phyloP scores from a whole-genome alignment of 2,797 vertebrate genomes.

The Moxostoma hubbsi region DNA sequence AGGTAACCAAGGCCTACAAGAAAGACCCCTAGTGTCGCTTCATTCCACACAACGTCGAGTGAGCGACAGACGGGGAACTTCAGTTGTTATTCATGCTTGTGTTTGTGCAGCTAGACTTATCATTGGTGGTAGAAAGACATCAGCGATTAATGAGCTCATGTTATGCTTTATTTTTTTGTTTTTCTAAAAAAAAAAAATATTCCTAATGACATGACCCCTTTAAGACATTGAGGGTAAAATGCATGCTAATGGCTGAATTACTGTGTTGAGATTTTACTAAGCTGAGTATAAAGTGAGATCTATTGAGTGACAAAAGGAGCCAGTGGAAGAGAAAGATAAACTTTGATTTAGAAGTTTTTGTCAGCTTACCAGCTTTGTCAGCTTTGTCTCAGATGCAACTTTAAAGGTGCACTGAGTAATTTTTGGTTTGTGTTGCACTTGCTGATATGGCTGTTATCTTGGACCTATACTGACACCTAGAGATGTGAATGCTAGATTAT shows the following conservation, averaged over 20 bases:
- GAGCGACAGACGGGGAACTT: background rate
- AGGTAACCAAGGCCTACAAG: too few relatives aligned
- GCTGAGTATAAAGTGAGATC: background rate
- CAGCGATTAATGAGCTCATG: background rate
- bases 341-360: background rate
- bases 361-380: background rate
- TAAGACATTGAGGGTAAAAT: background rate
- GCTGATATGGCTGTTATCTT: background rate
- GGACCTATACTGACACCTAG: too few relatives aligned
- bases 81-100: background rate
- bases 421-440: background rate
- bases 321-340: slow-evolving; percentile 1
- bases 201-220: too few relatives aligned
- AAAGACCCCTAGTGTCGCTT: too few relatives aligned
- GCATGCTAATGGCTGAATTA: background rate
- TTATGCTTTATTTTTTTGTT: too few relatives aligned
- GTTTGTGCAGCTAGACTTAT: background rate
- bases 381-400: background rate
- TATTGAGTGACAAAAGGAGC: background rate
- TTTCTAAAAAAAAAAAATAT: too few relatives aligned
- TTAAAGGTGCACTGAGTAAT: background rate
- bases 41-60: too few relatives aligned
- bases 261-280: background rate
- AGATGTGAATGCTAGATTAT: too few relatives aligned
- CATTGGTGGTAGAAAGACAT: background rate